These are phyloP conservation scores for Tachycineta bicolor DNA, from an alignment of 2,113 vertebrate genomes.

Conservation along the genomic window DNA sequence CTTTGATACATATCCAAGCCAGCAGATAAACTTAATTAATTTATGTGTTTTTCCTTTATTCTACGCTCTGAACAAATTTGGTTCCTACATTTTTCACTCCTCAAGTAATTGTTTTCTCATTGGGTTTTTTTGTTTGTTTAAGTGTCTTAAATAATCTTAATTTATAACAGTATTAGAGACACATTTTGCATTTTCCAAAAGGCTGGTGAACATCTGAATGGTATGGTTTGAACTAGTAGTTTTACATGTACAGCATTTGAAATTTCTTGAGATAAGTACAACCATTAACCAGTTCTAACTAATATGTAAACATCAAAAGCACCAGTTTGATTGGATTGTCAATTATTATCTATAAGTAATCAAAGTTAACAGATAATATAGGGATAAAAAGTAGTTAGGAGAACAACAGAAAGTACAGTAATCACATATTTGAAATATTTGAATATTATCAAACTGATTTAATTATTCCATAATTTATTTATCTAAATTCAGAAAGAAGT, in stretches of 20 bases:
- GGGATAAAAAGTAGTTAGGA: background rate
- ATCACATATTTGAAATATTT: background rate
- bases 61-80: background rate
- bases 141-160: background rate
- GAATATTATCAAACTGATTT: background rate
- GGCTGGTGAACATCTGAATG: background rate
- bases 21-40: background rate
- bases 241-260: background rate
- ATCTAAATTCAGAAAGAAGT: background rate
- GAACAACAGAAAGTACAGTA: background rate
- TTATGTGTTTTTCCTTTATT: background rate
- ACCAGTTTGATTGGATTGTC: background rate
- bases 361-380: background rate
- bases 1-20: background rate
- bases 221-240: background rate
- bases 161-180: no score
- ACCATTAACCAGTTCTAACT: background rate
- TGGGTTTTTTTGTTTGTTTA: background rate
- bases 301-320: background rate
- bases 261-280: background rate
- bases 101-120: background rate
- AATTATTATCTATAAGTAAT: background rate
- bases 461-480: background rate
- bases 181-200: background rate
- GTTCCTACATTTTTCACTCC: background rate